Percentiles rank a stretch among this genome's conserved stretches.
Evolutionary conservation across 2,113 vertebrate genomes (phyloP).

Genomic region (Hoplias malabaricus): DNA sequence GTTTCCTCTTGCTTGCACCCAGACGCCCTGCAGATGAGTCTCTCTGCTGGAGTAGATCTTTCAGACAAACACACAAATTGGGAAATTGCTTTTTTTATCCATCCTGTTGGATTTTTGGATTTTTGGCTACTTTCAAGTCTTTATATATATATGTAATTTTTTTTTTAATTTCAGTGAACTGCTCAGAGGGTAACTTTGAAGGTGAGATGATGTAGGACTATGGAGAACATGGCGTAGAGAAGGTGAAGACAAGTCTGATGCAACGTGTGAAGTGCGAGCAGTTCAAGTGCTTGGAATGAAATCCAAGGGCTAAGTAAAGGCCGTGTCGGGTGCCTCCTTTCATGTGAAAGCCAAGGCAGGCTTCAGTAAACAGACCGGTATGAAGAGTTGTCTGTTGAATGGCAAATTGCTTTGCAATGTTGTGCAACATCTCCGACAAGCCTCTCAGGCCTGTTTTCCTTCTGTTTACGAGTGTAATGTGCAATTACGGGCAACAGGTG

Average conservation of each 20-base stretch:
- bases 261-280: not conserved
- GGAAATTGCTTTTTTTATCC: constrained; percentile 34
- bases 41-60: constrained; percentile 44
- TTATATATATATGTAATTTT: constrained; percentile 17
- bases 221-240: not conserved
- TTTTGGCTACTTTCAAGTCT: constrained; percentile 25
- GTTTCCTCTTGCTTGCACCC: constrained; percentile 53
- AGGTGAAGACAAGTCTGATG: not conserved
- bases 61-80: constrained; percentile 32
- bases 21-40: constrained; percentile 70
- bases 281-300: constrained; percentile 9
- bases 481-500: not conserved
- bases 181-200: constrained; percentile 32
- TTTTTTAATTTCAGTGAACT: not conserved
- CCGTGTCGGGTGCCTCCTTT: constrained; percentile 1
- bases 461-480: too few species aligned
- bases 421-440: not conserved
- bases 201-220: constrained; percentile 16
- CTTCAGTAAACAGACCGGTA: not conserved
- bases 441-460: not conserved
- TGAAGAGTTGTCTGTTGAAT: not conserved
- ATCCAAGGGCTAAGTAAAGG: not conserved
- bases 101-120: constrained; percentile 22
- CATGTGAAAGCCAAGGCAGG: not conserved
- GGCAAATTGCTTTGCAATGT: not conserved